A percentile compares a stretch with the other conserved stretches of the same genome.
These are phyloP conservation scores for Hanleya hanleyi DNA, from an alignment of 2,888 invertebrate species.

Conservation along the genomic window DNA sequence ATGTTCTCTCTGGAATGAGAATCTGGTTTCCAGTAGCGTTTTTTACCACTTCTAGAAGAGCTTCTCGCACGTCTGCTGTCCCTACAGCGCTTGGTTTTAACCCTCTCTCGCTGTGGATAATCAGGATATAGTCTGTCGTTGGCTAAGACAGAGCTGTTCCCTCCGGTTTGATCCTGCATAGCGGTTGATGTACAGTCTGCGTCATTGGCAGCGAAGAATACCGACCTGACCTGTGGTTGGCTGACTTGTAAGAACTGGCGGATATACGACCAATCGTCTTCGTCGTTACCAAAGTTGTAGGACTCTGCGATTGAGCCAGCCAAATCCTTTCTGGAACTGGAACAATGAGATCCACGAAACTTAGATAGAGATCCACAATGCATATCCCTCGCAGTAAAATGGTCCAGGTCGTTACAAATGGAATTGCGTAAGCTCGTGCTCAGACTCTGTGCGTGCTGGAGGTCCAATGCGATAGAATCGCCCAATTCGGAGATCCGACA, in stretches of 20 bases:
- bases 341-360: neutral
- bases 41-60: neutral
- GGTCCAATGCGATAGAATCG: conserved; percentile 41
- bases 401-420: conserved; percentile 39
- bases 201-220: neutral
- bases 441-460: conserved; percentile 41
- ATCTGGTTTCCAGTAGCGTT: no score
- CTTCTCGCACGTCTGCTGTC: neutral
- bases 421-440: conserved; percentile 43
- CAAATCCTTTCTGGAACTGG: conserved; percentile 43
- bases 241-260: neutral
- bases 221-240: neutral
- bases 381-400: neutral
- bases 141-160: neutral
- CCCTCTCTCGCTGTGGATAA: neutral
- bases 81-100: neutral
- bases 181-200: no score
- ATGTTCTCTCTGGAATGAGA: neutral
- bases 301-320: conserved; percentile 58
- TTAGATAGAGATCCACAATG: neutral
- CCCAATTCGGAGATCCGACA: conserved; percentile 8
- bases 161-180: no score
- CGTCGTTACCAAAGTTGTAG: conserved; percentile 54
- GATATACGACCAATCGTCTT: conserved; percentile 30
- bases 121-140: neutral